A percentile compares a stretch with the other conserved stretches of the same genome.
These are phyloP conservation scores for Lasioglossum zephyrum DNA, from an alignment of 2,888 invertebrate genomes.

Conservation along the genomic window DNA sequence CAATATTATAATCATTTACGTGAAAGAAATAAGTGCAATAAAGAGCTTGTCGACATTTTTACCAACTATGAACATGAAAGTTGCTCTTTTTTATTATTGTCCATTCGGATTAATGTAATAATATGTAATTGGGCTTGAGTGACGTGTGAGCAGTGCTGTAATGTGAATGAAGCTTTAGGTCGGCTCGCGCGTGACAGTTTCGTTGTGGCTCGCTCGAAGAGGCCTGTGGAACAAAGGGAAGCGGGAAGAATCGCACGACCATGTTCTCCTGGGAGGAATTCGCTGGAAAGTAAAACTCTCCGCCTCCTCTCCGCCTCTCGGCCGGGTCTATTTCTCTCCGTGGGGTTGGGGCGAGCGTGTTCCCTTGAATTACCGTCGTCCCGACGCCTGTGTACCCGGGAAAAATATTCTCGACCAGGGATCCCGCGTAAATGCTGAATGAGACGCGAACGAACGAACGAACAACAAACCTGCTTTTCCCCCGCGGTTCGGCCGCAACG, in stretches of 20 bases:
- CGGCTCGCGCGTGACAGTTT: neutral
- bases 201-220: neutral
- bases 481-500: constrained; percentile 9
- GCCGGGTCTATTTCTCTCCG: neutral
- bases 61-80: too few relatives aligned
- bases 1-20: too few relatives aligned
- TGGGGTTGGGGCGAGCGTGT: constrained; percentile 47
- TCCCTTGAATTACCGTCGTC: constrained; percentile 64
- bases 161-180: neutral
- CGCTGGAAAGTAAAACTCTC: constrained; percentile 60
- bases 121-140: neutral
- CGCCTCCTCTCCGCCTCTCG: neutral
- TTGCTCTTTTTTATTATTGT: neutral
- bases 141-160: neutral
- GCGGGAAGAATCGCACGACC: constrained; percentile 41
- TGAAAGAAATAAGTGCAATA: too few relatives aligned
- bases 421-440: constrained; percentile 60
- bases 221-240: constrained; percentile 36
- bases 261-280: constrained; percentile 65
- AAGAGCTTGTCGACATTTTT: too few relatives aligned
- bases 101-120: neutral
- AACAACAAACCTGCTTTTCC: constrained; percentile 24
- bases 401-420: constrained; percentile 56
- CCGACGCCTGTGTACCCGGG: constrained; percentile 29
- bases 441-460: constrained; percentile 42